These are phyloP conservation scores for Brenthis ino DNA, from an alignment of 2,888 invertebrate species.

Conservation along the genomic window DNA sequence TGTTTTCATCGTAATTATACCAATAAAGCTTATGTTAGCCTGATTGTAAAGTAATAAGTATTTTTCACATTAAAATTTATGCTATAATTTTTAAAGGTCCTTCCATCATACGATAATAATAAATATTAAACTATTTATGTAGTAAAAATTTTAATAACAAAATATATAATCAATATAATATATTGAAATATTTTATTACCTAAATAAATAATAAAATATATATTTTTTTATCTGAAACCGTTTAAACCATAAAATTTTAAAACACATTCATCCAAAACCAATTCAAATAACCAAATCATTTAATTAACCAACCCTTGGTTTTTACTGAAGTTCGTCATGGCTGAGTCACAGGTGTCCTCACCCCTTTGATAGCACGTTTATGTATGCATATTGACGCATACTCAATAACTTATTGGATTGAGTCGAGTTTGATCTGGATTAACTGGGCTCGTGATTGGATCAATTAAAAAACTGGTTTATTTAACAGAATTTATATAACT, in stretches of 20 bases:
- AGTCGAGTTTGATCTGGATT: slow-evolving; percentile 10
- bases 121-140: no score
- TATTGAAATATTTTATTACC: neutral
- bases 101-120: no score
- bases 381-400: slow-evolving; percentile 34
- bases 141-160: no score
- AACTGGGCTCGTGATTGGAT: neutral
- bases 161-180: no score
- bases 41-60: no score
- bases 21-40: no score
- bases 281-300: neutral
- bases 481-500: neutral
- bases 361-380: slow-evolving; percentile 30
- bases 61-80: no score
- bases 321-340: slow-evolving; percentile 14
- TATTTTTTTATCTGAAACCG: neutral
- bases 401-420: slow-evolving; percentile 28
- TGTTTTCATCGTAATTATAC: no score
- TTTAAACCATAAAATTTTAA: neutral
- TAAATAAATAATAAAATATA: neutral
- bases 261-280: neutral
- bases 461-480: neutral
- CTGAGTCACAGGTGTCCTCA: slow-evolving; percentile 37
- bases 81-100: no score
- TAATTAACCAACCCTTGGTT: slow-evolving; percentile 16